Evolutionary conservation across 1,140 invertebrate species (phyloP).

Genomic region (Ephestia elutella): DNA sequence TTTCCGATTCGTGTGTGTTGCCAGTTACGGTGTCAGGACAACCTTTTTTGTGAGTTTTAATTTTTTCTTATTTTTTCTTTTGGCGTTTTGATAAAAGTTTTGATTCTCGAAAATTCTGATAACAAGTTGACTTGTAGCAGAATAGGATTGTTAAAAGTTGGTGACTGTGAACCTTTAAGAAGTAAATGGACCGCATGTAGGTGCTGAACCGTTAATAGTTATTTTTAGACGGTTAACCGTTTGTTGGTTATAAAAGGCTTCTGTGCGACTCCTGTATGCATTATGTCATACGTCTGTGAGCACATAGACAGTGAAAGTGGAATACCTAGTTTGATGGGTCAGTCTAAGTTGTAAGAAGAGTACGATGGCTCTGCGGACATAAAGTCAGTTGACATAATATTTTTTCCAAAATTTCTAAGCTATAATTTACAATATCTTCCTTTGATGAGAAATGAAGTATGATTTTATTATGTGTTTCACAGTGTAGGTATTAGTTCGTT

Average conservation of each 20-base stretch:
- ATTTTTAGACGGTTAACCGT: conserved; percentile 11
- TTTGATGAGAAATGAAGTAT: too few relatives aligned
- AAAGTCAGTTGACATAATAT: not conserved
- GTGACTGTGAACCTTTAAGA: conserved; percentile 8
- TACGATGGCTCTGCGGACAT: not conserved
- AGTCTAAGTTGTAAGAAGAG: conserved; percentile 9
- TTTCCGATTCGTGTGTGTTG: conserved; percentile 42
- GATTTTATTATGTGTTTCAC: too few relatives aligned
- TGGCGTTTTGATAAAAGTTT: not conserved
- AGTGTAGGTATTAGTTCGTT: too few relatives aligned
- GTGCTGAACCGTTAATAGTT: conserved; percentile 7
- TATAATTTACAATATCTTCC: too few relatives aligned
- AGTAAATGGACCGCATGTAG: not conserved
- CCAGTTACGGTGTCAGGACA: conserved; percentile 32
- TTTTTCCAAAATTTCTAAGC: too few relatives aligned
- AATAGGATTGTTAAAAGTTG: conserved; percentile 9
- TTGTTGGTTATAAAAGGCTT: not conserved
- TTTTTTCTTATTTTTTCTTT: conserved; percentile 14
- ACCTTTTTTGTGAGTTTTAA: conserved; percentile 39
- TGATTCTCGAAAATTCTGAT: not conserved
- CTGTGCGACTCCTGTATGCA: conserved; percentile 11
- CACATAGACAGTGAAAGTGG: conserved; percentile 42
- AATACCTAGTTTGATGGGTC: conserved; percentile 12
- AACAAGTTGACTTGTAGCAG: not conserved
- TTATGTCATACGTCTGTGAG: conserved; percentile 38